Evolutionary conservation across 2,888 invertebrate species (phyloP).

Genomic region (Micoletzkya japonica): DNA sequence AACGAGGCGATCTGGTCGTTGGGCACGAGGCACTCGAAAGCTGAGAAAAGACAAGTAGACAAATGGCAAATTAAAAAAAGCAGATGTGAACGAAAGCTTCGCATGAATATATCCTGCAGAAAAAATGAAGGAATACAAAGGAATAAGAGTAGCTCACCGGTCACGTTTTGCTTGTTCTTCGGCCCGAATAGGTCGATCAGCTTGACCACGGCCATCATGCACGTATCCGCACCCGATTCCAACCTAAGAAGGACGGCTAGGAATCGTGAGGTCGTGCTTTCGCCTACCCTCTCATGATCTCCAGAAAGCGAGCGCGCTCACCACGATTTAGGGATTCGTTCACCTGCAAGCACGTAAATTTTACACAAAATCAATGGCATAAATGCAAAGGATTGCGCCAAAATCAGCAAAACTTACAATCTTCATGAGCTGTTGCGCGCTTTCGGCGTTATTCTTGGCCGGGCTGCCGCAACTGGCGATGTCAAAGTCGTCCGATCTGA

Average conservation of each 20-base stretch:
- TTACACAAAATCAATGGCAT: neutral
- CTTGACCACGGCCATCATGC: conserved; percentile 4
- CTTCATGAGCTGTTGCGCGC: too few species aligned
- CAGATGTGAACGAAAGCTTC: neutral
- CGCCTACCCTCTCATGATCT: conserved; percentile 2
- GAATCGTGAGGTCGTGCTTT: neutral
- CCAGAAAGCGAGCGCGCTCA: conserved; percentile 8
- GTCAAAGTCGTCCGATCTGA: too few species aligned
- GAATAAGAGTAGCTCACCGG: too few species aligned
- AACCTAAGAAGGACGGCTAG: neutral
- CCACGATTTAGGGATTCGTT: neutral
- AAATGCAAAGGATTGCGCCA: neutral
- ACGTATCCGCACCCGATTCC: neutral
- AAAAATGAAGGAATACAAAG: neutral
- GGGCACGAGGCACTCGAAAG: conserved; percentile 18
- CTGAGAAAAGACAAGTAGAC: neutral
- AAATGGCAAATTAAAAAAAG: neutral
- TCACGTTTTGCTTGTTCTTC: conserved; percentile 9
- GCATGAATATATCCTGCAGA: neutral
- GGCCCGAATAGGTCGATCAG: conserved; percentile 20
- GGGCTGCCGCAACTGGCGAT: too few species aligned
- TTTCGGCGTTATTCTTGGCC: too few species aligned
- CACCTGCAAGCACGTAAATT: neutral
- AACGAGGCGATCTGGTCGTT: neutral
- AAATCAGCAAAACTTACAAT: neutral